Evolutionary conservation across 1,140 invertebrate genomes (phyloP), one percentile per base, ranked within the genome.

Genomic region (Calephelis virginiensis): DNA sequence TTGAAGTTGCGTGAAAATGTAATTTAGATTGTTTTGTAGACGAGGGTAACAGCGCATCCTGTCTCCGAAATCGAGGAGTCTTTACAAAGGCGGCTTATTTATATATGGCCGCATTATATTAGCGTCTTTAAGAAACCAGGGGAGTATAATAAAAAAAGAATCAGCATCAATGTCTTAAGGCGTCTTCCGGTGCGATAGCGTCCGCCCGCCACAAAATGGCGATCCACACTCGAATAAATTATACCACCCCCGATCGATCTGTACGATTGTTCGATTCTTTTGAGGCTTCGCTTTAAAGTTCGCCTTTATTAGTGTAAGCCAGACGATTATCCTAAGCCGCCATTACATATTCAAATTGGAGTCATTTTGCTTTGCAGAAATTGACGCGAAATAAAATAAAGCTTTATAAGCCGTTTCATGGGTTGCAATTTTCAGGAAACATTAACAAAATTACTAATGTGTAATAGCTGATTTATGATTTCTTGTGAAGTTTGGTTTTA

Each of bases 1-100:
- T 90, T 91, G 86, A 89, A 91, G 89, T 91, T 89, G 89, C 89
- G 89, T 90, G 88, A 89, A 90, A 90, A 90, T 89, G 88, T 90
- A 90, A 90, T 90, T 90, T 90, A 90, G 88, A 90, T 90, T 90
- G 88, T 90, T 90, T 90, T 87, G 73, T 73, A 72, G 77, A 72
- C 74, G 83, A 83, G 85, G 85, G 88, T 80, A 82, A 71, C 71
- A 60, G 56, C 71, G 78, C 75, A 85, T 85, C 87, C 80, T 88
- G 84, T 81, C 80, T 81, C 71, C 71, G 69, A 78, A 80, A 82
- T 78, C 76, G 77, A 76, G 72, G 75, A 68, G 70, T 82, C 78
- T 70, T 82, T 73, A 88, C 84, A 90, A 90, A 86, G 82, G 82
- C 75, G 76, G 83, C 76, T 89, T 91, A 87, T 89, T 91, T 91